phyloP scores from a whole-genome alignment of 2,797 vertebrate species.

The Adrianichthys oophorus region DNA sequence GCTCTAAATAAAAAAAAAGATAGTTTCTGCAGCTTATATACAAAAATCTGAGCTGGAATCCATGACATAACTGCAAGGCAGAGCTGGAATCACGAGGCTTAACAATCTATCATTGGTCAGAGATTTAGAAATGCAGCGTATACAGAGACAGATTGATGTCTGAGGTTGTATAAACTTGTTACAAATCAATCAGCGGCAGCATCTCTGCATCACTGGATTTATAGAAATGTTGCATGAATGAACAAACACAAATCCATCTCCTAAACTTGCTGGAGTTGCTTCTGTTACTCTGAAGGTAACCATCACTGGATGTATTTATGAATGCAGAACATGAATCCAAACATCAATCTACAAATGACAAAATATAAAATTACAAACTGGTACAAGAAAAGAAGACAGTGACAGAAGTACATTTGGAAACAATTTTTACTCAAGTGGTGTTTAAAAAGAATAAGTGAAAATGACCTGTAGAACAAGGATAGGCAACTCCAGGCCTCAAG shows the following conservation, averaged over 20 bases:
- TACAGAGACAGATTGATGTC: constrained; percentile 2
- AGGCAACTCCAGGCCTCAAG: no score
- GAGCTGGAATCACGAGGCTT: not conserved
- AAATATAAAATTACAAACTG: not conserved
- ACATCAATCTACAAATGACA: not conserved
- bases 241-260: not conserved
- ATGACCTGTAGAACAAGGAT: no score
- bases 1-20: not conserved
- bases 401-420: no score
- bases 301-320: not conserved
- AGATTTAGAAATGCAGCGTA: constrained; percentile 10
- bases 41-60: constrained; percentile 3
- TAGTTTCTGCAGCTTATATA: not conserved
- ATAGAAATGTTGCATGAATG: constrained; percentile 2
- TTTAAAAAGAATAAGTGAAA: no score
- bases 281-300: not conserved
- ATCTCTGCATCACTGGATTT: not conserved
- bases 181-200: constrained; percentile 12
- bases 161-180: constrained; percentile 12
- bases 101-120: not conserved
- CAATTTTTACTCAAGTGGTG: no score
- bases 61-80: constrained; percentile 1
- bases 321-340: not conserved
- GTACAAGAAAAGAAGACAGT: not conserved
- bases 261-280: not conserved